Percentiles rank a stretch among this genome's conserved stretches.
Conservation (phyloP, 2,797 vertebrate genomes). For the Pantherophis vulpinus region DNA sequence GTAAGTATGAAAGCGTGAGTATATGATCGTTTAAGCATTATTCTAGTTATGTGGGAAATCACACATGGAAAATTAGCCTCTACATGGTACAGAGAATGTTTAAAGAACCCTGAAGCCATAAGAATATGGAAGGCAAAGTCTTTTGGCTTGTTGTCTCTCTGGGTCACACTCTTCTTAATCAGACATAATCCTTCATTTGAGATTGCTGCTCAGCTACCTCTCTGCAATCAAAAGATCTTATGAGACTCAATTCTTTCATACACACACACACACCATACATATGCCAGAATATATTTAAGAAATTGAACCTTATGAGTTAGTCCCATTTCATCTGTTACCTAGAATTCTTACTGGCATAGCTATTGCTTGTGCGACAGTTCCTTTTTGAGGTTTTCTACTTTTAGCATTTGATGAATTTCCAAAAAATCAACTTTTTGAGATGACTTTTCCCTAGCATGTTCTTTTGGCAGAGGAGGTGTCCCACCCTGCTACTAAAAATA, state of each 20-base stretch:
- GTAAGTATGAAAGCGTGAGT: background rate
- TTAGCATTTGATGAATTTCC: constrained; percentile 56
- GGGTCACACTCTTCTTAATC: constrained; percentile 42
- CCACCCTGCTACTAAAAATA: constrained; percentile 20
- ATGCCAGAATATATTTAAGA: background rate
- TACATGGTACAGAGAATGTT: background rate
- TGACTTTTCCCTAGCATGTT: constrained; percentile 9
- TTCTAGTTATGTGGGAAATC: background rate
- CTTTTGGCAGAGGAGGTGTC: background rate
- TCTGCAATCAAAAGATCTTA: constrained; percentile 37
- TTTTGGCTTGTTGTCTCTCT: constrained; percentile 46
- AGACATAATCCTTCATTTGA: constrained; percentile 51
- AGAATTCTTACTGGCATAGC: constrained; percentile 44
- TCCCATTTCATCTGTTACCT: background rate
- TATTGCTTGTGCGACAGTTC: constrained; percentile 50
- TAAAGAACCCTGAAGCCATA: background rate
- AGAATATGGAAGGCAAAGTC: constrained; percentile 26
- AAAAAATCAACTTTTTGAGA: constrained; percentile 32
- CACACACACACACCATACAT: background rate
- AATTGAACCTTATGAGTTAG: background rate
- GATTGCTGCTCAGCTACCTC: constrained; percentile 49
- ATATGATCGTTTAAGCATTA: background rate
- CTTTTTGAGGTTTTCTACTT: constrained; percentile 47
- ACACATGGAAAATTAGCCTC: background rate
- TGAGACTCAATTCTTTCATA: background rate